Conservation (phyloP, 2,797 vertebrate genomes). For the Muscicapa striata region DNA sequence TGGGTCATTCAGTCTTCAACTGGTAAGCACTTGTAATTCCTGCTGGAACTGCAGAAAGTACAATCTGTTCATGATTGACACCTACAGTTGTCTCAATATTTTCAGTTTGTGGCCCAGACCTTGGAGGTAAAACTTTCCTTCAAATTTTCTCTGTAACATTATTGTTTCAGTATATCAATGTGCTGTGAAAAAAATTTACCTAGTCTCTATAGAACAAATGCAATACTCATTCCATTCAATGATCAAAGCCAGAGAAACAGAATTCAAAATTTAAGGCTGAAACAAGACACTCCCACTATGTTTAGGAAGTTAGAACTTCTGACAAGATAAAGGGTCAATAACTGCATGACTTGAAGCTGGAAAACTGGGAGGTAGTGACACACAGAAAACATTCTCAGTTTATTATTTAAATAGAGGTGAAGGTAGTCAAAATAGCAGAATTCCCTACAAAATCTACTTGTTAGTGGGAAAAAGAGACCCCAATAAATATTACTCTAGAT, state of each 20-base stretch:
- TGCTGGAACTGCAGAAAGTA: not conserved
- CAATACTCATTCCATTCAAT: not conserved
- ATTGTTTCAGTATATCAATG: not conserved
- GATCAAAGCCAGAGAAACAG: not conserved
- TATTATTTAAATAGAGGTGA: not conserved
- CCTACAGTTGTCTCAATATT: not conserved
- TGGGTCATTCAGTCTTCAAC: not conserved
- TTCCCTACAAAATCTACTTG: not conserved
- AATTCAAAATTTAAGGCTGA: not conserved
- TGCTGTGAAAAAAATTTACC: not conserved
- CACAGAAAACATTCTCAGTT: not conserved
- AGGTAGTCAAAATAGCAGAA: not conserved
- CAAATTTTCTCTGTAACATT: not conserved
- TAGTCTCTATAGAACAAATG: not conserved
- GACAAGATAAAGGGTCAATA: not conserved
- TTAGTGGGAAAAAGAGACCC: not conserved
- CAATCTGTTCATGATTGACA: not conserved
- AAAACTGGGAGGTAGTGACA: not conserved
- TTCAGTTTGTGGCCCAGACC: not conserved
- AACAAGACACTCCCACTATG: not conserved
- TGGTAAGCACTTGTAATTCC: not conserved
- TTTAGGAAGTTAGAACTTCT: not conserved
- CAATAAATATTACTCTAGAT: not conserved
- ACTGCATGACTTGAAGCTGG: not conserved
- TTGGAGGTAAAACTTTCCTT: not conserved